Evolutionary conservation across 2,797 vertebrate species (phyloP), one percentile per base, ranked within the genome.

Genomic region (Benthosema pterotum): DNA sequence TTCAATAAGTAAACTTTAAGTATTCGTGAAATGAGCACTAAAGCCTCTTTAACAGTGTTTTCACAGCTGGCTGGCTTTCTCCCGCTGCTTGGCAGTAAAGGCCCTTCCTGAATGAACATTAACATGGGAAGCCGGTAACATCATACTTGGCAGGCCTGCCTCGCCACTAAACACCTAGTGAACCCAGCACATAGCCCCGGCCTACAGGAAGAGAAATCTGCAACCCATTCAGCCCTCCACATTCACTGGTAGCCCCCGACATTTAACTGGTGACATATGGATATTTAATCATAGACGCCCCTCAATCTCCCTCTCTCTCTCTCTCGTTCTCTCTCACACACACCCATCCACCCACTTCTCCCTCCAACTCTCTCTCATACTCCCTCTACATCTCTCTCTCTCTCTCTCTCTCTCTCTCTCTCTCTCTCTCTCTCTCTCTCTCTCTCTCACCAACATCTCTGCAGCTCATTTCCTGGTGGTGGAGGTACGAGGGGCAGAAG

Each of bases 21-120:
- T 87, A 81, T 89, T 87, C 68, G 77, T 90, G 88, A 92, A 91
- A 90, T 86, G 86, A 92, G 88, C 81, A 73, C 87, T 88, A 83
- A 89, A 91, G 87, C 79, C 83, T 86, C 79, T 88, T 87, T 89
- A 90, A 87, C 83, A 46, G 83, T 92, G 91, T 93, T 92, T 92
- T 89, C 82, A 90, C 92, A 93, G 92, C 91, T 93, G 92, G 74
- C 72, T 52, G 38, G 53, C 74, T 18, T 84, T 72, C 76, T 69
- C 83, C 79, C 67, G 51, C 74, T 60, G 67, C 72, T 67, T 28
- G 43, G 67, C 88, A 77, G 85, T 92, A 91, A 93, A 91, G 84
- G 58, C 77, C 78, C 85, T 91, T 91, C 89, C 90, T 91, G 89
- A 88, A 86, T 84, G 84, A 88, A 83, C 85, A 79, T 82, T 87